Base-by-base conservation (phyloP, 2,888 invertebrate genomes). In the Hydroisotoma schaefferi region DNA sequence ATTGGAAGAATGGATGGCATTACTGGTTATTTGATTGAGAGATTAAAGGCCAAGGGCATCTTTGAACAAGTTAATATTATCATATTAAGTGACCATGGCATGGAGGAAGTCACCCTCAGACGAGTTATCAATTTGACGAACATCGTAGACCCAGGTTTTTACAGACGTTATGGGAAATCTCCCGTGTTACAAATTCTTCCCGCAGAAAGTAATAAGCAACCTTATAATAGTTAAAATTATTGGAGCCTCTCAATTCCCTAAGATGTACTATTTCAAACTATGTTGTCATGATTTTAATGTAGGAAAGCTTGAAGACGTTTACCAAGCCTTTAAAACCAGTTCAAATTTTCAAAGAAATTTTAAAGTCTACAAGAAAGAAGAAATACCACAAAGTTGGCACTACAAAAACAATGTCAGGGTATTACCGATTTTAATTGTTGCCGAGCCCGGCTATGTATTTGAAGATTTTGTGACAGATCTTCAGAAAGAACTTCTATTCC, bases 51-150 rank as follows among this genome's bases (percentile, higher is more conserved):
- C 23, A 72, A 79, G 61, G 77, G 79, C 23, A 75, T 87, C 51
- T 72, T 75, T 2, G 76, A 81, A 23, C 78, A 79, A 65, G 79
- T 83, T 0, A 85, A 87, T 74, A 78, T 88, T 1, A 80, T 88
- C 57, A 80, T 87, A 66, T 75, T 87, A 38, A 86, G 86, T 76
- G 87, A 88, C 75, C 88, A 88, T 76, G 87, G 88, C 22, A 84
- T 87, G 83, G 75, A 80, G 2, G 76, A 78, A 23, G 83, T 85
- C 0, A 80, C 76, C 1, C 75, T 78, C n/a, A 75, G 78, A 4
- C 76, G 78, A 66, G 80, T 84, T 68, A 80, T 85, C 29, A 80
- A 84, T 74, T 75, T 85, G 18, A 80, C 80, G 0, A 75, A 78
- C 25, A 80, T 80, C 68, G 75, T 84, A 29, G 77, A 78, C 60